Percentiles rank a stretch among this genome's conserved stretches.
Evolutionary conservation across 2,888 invertebrate genomes (phyloP).

Genomic region (Lordiphosa andalusiaca): DNA sequence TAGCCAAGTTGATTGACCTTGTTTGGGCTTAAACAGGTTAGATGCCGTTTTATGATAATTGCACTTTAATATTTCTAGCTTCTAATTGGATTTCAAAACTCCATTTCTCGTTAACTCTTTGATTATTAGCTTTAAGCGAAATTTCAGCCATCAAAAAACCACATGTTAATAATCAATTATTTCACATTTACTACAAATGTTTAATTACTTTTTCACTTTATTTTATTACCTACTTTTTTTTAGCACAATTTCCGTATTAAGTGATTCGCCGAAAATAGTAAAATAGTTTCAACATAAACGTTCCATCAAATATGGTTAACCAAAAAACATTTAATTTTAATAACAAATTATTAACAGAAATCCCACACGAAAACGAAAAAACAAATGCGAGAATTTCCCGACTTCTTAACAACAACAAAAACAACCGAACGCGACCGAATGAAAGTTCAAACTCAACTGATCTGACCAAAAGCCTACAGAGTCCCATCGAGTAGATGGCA

Average conservation of each 20-base stretch:
- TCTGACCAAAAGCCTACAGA: conserved; percentile 30
- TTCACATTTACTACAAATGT: neutral
- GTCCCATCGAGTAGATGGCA: conserved; percentile 26
- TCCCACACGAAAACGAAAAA: conserved; percentile 59
- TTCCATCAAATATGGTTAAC: conserved; percentile 29
- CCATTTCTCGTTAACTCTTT: too few relatives aligned
- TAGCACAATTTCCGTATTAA: neutral
- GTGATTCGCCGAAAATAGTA: conserved; percentile 11
- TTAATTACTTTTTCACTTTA: neutral
- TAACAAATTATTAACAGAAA: conserved; percentile 53
- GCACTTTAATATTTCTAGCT: too few relatives aligned
- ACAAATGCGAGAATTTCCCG: conserved; percentile 43
- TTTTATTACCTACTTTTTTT: conserved; percentile 10
- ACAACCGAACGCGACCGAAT: conserved; percentile 62
- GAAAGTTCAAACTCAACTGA: conserved; percentile 76
- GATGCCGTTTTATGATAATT: too few relatives aligned
- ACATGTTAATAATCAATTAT: too few relatives aligned
- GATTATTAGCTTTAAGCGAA: too few relatives aligned
- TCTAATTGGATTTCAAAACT: too few relatives aligned
- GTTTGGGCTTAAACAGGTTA: too few relatives aligned
- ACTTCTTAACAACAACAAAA: conserved; percentile 34
- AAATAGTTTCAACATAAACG: conserved; percentile 13
- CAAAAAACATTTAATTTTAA: conserved; percentile 4
- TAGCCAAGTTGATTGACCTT: too few relatives aligned
- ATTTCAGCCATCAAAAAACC: too few relatives aligned